Base-by-base conservation (phyloP, 2,797 vertebrate genomes). In the Amphiprion clarkii region DNA sequence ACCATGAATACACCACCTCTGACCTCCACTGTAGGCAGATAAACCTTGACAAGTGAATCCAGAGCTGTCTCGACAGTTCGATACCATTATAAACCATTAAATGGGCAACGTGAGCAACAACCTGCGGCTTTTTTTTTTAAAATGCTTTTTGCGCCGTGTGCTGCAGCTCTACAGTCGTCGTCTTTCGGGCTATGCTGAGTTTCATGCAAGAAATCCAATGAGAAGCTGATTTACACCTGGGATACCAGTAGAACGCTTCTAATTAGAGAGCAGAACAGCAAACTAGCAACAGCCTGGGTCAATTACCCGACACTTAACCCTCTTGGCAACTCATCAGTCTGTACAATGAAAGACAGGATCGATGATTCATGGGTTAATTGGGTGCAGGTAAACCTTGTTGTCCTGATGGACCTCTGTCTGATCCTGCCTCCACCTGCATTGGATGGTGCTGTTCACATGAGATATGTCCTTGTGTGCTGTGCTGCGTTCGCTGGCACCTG, bases 321-420 rank as follows among this genome's bases (percentile, higher is more conserved):
- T 52, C n/a, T 7, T 5, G 19, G 29, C 27, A 27, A 1, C 14
- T 76, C 60, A 19, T 72, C 75, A 67, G 40, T 16, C 31, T 17
- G 4, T 7, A 6, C 42, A 44, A 51, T n/a, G 4, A 7, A 8
- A 42, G 49, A 51, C 31, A 0, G 29, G 31, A 58, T 42, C 1
- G 7, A 58, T 74, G 60, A 71, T 44, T 76, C 23, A 4, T 23
- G 9, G 69, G 78, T 83, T 74, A 79, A 85, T 73, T 73, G 0
- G 61, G 23, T 72, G 59, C 66, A 79, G 64, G 58, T 67, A 23
- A 71, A 66, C 31, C 58, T 42, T 21, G 27, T 60, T 65, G 65
- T 46, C 13, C 53, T 46, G 23, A 51, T 40, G n/a, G 52, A 65
- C n/a, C 39, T 73, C 23, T 44, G 17, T 17, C 27, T 53, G 64